phyloP scores from a whole-genome alignment of 2,113 vertebrate species.

The Anolis sagrei region DNA sequence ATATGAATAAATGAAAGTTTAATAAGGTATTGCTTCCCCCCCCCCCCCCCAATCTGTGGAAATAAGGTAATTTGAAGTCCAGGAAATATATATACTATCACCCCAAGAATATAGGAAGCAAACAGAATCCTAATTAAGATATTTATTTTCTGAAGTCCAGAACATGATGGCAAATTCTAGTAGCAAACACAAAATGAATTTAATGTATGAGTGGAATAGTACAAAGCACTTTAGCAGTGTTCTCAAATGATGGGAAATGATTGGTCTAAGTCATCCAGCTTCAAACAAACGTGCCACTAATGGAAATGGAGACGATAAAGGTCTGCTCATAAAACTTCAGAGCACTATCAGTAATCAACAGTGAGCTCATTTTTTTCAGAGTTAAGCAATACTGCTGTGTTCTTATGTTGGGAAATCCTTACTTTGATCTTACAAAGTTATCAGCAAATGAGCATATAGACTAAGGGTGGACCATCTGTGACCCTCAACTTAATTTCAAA shows the following conservation, averaged over 20 bases:
- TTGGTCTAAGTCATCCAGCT: neutral
- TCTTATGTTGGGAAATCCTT: slow-evolving; percentile 6
- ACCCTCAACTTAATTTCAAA: neutral
- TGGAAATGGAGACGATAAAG: slow-evolving; percentile 17
- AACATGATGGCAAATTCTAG: neutral
- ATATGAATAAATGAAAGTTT: too few relatives aligned
- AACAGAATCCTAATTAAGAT: neutral
- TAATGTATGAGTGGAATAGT: neutral
- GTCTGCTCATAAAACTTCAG: slow-evolving; percentile 21
- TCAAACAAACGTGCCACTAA: slow-evolving; percentile 16
- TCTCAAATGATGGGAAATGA: slow-evolving; percentile 15
- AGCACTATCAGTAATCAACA: slow-evolving; percentile 6
- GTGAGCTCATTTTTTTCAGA: neutral
- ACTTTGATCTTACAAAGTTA: neutral
- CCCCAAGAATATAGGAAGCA: neutral
- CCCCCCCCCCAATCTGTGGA: too few relatives aligned
- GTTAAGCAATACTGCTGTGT: neutral
- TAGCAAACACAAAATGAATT: slow-evolving; percentile 1
- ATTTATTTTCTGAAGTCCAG: neutral
- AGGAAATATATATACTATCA: too few relatives aligned
- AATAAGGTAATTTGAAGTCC: too few relatives aligned
- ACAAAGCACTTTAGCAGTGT: slow-evolving; percentile 15
- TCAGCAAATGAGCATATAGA: neutral
- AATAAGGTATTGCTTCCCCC: too few relatives aligned
- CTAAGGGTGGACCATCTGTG: neutral